Conservation (phyloP, 2,113 vertebrate genomes). For the Amphilophus citrinellus region DNA sequence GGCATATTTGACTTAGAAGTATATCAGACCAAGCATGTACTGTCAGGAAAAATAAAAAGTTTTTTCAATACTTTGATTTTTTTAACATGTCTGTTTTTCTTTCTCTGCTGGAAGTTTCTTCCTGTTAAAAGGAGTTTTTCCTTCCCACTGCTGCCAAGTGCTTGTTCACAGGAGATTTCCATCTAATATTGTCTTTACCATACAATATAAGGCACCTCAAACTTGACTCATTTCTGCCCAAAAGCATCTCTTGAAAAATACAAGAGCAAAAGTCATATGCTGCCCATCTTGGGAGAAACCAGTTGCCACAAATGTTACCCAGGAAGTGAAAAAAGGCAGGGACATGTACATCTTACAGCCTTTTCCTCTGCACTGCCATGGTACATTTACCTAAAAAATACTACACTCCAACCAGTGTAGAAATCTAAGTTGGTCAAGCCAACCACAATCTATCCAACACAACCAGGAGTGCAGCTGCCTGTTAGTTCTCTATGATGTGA, state of each 20-base stretch:
- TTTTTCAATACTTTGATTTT: background rate
- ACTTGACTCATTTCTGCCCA: background rate
- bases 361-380: background rate
- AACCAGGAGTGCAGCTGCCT: background rate
- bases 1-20: background rate
- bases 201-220: background rate
- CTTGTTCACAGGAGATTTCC: background rate
- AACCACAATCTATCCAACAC: background rate
- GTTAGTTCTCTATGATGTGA: background rate
- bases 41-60: fast-evolving
- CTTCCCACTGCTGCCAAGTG: background rate
- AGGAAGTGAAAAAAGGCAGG: background rate
- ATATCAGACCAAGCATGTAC: background rate
- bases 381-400: background rate
- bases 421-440: background rate
- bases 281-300: background rate
- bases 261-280: background rate
- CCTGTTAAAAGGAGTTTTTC: background rate
- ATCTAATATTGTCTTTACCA: background rate
- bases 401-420: background rate
- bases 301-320: background rate
- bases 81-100: background rate
- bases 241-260: conserved; percentile 6
- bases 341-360: background rate
- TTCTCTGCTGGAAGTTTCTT: background rate